Evolutionary conservation across 1,140 invertebrate genomes (phyloP), one percentile per base, ranked within the genome.

Genomic region (Aporrectodea caliginosa): DNA sequence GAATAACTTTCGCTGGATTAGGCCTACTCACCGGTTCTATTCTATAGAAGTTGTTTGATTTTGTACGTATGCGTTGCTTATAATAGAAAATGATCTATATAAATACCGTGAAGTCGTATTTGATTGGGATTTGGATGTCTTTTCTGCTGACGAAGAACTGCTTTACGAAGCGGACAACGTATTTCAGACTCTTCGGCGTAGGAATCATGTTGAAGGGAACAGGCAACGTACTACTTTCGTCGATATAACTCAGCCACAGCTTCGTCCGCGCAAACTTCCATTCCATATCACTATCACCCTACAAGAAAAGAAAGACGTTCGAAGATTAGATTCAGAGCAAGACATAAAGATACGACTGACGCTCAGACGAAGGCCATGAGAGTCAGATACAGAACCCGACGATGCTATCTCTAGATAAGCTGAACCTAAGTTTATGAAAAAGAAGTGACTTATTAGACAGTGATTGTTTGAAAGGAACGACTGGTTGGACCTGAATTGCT

Each of bases 201-300:
- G 94, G 94, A 32, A 95, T 91, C 78, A 96, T 91, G 85, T 95
- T 95, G 84, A 95, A 95, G 0, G 94, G 94, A 0, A 93, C 92
- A 1, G 94, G 94, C 0, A 95, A 91, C 0, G 93, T 94, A 79
- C 92, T 92, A 0, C 93, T 93, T 75, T 95, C 93, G 84, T 95
- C 94, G 82, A 95, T 95, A 84, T 95, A 95, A 82, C 93, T 94
- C 91, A 95, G 94, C 94, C 94, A 95, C 22, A 95, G 88, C 83
- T 93, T 92, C 74, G 93, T 93, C 6, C 94, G 88, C 1, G 94
- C 94, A 83, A 95, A 95, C 86, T 95, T 95, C 94, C 94, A 95
- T 88, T 95, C 94, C 0, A 91, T 92, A 82, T 95, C 94, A n/a
- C 93, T 91, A 82, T 93, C 89, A 91, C 94, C 93, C 93, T 94